phyloP scores from a whole-genome alignment of 1,140 invertebrate species.

The Harlomillsia oculata region DNA sequence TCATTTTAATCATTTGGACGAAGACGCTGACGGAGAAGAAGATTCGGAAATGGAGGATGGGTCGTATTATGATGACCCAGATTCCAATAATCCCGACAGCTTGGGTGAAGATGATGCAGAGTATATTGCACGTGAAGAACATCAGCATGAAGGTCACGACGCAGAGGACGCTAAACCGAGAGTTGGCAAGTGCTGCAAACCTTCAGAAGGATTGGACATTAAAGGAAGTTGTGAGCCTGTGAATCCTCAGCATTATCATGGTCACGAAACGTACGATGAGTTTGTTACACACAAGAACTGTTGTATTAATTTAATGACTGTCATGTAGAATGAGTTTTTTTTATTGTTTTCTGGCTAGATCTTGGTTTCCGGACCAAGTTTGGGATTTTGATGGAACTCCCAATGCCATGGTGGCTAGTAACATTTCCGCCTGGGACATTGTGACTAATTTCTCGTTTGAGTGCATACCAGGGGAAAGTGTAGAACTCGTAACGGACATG shows the following conservation, averaged over 20 bases:
- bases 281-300: not conserved
- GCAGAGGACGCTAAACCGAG: slow-evolving; percentile 3
- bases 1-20: slow-evolving; percentile 2
- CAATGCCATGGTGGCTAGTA: not conserved
- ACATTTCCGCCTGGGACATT: slow-evolving; percentile 26
- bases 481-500: slow-evolving; percentile 27
- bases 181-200: slow-evolving; percentile 28
- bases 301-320: not conserved
- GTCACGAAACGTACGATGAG: slow-evolving; percentile 12
- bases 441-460: slow-evolving; percentile 3
- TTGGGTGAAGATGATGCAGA: not conserved
- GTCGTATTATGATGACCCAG: slow-evolving; percentile 7
- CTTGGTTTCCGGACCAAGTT: slow-evolving; percentile 25
- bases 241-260: slow-evolving; percentile 5
- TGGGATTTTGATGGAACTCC: slow-evolving; percentile 13
- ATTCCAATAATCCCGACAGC: not conserved
- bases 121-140: not conserved
- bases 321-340: too few relatives aligned
- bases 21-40: slow-evolving; percentile 3
- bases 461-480: slow-evolving; percentile 12
- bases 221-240: slow-evolving; percentile 19
- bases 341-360: slow-evolving; percentile 13
- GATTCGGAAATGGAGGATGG: slow-evolving; percentile 9
- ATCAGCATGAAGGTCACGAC: not conserved
- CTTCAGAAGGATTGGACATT: slow-evolving; percentile 13